Evolutionary conservation across 2,888 invertebrate genomes (phyloP).

Genomic region (Athetis lepigone): DNA sequence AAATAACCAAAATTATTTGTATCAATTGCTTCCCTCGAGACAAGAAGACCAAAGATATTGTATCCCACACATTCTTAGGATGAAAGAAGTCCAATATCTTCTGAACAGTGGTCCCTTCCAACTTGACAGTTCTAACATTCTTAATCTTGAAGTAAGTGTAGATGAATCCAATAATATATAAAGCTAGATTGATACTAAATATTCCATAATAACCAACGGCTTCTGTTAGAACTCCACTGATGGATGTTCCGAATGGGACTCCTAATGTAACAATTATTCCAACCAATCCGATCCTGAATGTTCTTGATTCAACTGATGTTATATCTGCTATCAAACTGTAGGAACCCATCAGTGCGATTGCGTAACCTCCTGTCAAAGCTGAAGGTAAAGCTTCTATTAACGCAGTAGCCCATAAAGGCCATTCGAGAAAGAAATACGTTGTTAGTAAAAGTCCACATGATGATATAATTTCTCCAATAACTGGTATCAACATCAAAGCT

Average conservation of each 20-base stretch:
- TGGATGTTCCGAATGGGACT: conserved; percentile 85
- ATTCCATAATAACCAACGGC: conserved; percentile 85
- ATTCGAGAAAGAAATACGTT: conserved; percentile 89
- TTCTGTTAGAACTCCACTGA: conserved; percentile 88
- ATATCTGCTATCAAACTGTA: conserved; percentile 92
- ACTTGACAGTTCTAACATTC: conserved; percentile 74
- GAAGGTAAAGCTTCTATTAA: conserved; percentile 89
- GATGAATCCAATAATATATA: conserved; percentile 80
- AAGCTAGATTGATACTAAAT: conserved; percentile 76
- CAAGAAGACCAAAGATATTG: conserved; percentile 80
- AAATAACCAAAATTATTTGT: conserved; percentile 80
- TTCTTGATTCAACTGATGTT: conserved; percentile 90
- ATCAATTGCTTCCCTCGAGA: conserved; percentile 70
- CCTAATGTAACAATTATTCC: conserved; percentile 88
- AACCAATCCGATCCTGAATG: conserved; percentile 91
- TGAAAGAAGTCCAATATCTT: conserved; percentile 79
- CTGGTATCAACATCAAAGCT: conserved; percentile 89
- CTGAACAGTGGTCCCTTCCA: conserved; percentile 71
- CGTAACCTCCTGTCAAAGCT: conserved; percentile 90
- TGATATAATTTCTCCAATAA: conserved; percentile 89
- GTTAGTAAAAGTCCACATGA: conserved; percentile 87
- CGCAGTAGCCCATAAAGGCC: conserved; percentile 89
- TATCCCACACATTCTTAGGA: conserved; percentile 82
- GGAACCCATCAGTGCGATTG: conserved; percentile 90
- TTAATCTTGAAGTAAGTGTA: conserved; percentile 80